Conservation (phyloP, 2,888 invertebrate species). For the Argyresthia albistria region DNA sequence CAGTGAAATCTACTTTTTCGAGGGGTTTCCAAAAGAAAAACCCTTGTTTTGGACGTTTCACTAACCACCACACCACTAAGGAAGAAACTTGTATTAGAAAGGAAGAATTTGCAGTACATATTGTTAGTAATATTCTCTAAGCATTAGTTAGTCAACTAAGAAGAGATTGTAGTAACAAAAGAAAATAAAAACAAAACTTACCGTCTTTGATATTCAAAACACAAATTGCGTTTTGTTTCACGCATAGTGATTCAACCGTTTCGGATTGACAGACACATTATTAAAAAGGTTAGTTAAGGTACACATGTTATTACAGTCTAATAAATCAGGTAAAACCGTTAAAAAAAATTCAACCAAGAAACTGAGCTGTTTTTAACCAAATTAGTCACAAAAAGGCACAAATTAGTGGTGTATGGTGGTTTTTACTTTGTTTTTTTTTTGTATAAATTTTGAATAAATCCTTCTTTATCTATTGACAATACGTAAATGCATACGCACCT, state of each 20-base stretch:
- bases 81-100: slow-evolving; percentile 16
- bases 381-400: slow-evolving; percentile 57
- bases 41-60: slow-evolving; percentile 9
- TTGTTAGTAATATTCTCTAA: slow-evolving; percentile 28
- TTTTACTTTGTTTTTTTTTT: slow-evolving; percentile 14
- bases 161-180: slow-evolving; percentile 15
- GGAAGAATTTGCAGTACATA: slow-evolving; percentile 7
- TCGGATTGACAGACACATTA: slow-evolving; percentile 21
- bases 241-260: slow-evolving; percentile 12
- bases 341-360: slow-evolving; percentile 19
- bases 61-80: slow-evolving; percentile 68
- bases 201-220: slow-evolving; percentile 22
- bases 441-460: slow-evolving; percentile 22
- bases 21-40: no score
- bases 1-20: slow-evolving; percentile 3
- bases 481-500: slow-evolving; percentile 57
- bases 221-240: slow-evolving; percentile 14
- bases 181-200: slow-evolving; percentile 42
- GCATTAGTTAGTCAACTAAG: slow-evolving; percentile 31
- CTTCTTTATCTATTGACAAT: slow-evolving; percentile 41
- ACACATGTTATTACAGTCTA: slow-evolving; percentile 10
- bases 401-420: slow-evolving; percentile 58
- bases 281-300: slow-evolving; percentile 9
- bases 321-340: slow-evolving; percentile 27
- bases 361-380: slow-evolving; percentile 58